Conservation (phyloP, 2,113 vertebrate genomes). For the Macheiramphus alcinus region DNA sequence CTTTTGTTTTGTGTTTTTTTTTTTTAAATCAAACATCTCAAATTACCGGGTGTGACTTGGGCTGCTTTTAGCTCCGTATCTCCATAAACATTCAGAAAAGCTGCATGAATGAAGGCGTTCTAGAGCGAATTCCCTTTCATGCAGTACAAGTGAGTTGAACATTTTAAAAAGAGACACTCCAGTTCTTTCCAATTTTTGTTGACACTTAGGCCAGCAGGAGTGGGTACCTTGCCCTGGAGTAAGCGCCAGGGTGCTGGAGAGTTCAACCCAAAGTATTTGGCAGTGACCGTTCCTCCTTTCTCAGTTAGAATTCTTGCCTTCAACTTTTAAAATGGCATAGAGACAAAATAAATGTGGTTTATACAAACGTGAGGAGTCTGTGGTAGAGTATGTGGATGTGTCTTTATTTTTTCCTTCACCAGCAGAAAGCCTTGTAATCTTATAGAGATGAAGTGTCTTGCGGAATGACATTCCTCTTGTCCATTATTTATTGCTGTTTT, state of each 20-base stretch:
- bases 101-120: neutral
- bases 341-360: constrained; percentile 13
- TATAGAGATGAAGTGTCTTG: neutral
- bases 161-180: neutral
- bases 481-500: neutral
- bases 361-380: neutral
- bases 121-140: neutral
- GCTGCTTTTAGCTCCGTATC: neutral
- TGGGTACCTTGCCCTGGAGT: neutral
- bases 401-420: neutral
- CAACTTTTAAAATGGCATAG: neutral
- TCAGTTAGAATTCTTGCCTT: neutral
- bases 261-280: neutral
- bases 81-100: neutral
- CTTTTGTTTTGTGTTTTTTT: neutral
- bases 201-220: neutral
- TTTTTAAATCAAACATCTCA: neutral
- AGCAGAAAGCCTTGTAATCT: neutral
- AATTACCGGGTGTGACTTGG: neutral
- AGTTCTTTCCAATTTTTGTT: neutral
- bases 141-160: neutral
- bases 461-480: neutral
- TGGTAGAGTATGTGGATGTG: neutral
- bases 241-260: neutral
- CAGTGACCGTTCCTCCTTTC: neutral